Evolutionary conservation across 2,113 vertebrate genomes (phyloP).

Genomic region (Odontophorus gujanensis): DNA sequence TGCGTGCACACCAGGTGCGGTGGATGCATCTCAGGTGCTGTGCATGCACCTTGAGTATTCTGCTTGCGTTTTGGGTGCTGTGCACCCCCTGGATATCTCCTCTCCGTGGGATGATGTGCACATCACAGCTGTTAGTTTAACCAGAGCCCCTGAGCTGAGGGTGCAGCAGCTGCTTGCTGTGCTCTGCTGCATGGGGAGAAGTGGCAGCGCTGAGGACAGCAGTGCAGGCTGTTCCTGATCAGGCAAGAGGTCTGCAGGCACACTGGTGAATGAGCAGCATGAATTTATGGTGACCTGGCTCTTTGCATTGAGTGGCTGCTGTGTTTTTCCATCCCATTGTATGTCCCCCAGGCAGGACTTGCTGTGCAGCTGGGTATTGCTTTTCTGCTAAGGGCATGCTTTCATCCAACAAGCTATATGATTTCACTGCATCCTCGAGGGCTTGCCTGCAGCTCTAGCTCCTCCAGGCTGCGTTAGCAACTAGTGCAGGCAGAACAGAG

Average conservation of each 20-base stretch:
- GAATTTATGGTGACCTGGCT: not conserved
- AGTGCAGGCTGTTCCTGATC: not conserved
- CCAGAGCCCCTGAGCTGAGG: accelerated
- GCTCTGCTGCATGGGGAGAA: accelerated
- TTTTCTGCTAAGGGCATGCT: not conserved
- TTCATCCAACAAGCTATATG: slow-evolving; percentile 47
- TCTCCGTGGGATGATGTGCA: accelerated
- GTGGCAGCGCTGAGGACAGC: accelerated
- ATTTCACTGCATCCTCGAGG: slow-evolving; percentile 14
- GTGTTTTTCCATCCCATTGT: not conserved
- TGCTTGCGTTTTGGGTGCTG: not conserved
- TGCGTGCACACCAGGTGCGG: not conserved
- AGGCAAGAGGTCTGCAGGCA: accelerated
- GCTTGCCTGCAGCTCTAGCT: slow-evolving; percentile 18
- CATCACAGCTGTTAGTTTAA: accelerated
- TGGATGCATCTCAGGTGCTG: not conserved
- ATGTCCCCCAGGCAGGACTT: slow-evolving; percentile 17
- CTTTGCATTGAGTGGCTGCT: not conserved
- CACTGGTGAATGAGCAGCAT: not conserved
- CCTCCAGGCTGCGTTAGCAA: slow-evolving; percentile 28
- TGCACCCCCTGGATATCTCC: not conserved
- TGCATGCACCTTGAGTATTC: not conserved
- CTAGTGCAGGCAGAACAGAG: not conserved
- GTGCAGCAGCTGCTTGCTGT: accelerated
- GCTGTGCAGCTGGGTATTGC: slow-evolving; percentile 8